Conservation (phyloP, 2,797 vertebrate species). For the Gallirallus australis region DNA sequence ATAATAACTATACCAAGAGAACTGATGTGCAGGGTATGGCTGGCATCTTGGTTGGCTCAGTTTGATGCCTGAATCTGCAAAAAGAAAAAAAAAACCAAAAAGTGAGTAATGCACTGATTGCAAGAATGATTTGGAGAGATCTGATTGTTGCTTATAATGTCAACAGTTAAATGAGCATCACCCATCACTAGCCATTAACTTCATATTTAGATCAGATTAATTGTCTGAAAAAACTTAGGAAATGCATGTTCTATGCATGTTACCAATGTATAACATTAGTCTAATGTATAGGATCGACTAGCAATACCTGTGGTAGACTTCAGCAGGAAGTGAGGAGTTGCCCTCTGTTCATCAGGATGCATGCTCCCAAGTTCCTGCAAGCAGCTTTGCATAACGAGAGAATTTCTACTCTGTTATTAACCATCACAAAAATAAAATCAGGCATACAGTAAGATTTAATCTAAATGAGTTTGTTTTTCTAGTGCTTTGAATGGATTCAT, state of each 20-base stretch:
- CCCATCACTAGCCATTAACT: neutral
- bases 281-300: neutral
- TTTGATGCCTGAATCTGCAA: neutral
- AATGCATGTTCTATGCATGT: neutral
- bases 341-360: neutral
- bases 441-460: neutral
- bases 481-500: slow-evolving; percentile 42
- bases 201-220: neutral
- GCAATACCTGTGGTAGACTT: neutral
- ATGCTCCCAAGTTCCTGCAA: neutral
- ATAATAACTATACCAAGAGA: neutral
- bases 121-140: neutral
- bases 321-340: neutral
- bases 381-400: neutral
- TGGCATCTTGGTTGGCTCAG: neutral
- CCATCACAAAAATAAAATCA: neutral
- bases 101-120: neutral
- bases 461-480: slow-evolving; percentile 50
- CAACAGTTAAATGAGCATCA: neutral
- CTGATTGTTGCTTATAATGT: neutral
- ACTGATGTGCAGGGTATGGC: neutral
- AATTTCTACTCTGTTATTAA: neutral
- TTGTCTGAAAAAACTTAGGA: neutral
- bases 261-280: neutral
- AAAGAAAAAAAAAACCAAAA: neutral